Percentiles rank a stretch among this genome's conserved stretches.
These are phyloP conservation scores for Nowickia ferox DNA, from an alignment of 2,888 invertebrate species.

Conservation along the genomic window DNA sequence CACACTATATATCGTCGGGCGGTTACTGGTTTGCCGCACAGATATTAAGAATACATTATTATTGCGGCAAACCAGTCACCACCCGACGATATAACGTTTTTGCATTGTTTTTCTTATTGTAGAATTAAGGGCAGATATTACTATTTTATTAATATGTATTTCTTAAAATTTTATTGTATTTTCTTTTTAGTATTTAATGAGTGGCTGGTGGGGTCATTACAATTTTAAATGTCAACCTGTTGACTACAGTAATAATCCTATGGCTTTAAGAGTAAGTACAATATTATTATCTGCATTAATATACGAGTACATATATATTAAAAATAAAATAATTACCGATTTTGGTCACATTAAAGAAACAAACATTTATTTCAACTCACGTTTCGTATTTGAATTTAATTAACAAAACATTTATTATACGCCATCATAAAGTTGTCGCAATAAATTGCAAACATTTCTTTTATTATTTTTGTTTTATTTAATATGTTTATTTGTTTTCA, in stretches of 20 bases:
- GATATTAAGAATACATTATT: too few species aligned
- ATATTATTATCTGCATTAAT: neutral
- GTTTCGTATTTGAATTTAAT: slow-evolving; percentile 35
- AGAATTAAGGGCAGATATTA: too few species aligned
- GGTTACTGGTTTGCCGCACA: too few species aligned
- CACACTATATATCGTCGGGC: too few species aligned
- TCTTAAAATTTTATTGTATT: slow-evolving; percentile 19
- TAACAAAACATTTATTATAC: neutral
- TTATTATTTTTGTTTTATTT: neutral
- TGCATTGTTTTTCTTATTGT: too few species aligned
- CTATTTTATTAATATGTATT: neutral
- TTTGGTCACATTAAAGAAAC: slow-evolving; percentile 19
- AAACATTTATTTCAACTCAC: slow-evolving; percentile 29
- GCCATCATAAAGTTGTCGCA: slow-evolving; percentile 9
- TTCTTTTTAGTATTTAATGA: slow-evolving; percentile 84
- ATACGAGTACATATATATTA: too few species aligned
- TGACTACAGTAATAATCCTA: slow-evolving; percentile 90
- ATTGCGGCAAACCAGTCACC: too few species aligned
- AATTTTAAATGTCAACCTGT: slow-evolving; percentile 94
- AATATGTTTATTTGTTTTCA: neutral
- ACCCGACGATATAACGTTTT: too few species aligned
- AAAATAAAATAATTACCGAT: neutral
- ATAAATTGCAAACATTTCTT: slow-evolving; percentile 23
- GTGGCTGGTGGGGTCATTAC: slow-evolving; percentile 92
- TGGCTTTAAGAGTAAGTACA: slow-evolving; percentile 87